These are phyloP conservation scores for Myocastor coypus DNA, from an alignment of 2,113 vertebrate genomes.

Conservation along the genomic window DNA sequence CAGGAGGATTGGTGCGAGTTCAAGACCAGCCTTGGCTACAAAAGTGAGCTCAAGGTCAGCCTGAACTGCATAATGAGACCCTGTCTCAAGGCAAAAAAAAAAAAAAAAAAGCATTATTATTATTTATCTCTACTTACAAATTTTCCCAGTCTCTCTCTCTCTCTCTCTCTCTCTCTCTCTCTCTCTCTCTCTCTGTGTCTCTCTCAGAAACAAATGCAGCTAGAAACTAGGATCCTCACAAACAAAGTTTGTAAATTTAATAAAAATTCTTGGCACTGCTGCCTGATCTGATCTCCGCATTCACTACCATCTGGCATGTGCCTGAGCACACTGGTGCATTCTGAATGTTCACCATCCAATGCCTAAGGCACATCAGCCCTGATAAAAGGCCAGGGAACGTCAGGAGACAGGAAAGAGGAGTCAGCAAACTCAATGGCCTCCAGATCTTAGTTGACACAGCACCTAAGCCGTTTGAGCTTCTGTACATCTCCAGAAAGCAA, in stretches of 20 bases:
- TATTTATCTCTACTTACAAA: slow-evolving; percentile 30
- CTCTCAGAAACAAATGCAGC: slow-evolving; percentile 31
- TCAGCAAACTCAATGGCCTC: neutral
- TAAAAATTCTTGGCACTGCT: slow-evolving; percentile 8
- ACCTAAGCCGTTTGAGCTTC: neutral
- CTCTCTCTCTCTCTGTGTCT: neutral
- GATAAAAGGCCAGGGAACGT: neutral
- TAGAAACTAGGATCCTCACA: slow-evolving; percentile 29
- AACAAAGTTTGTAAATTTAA: slow-evolving; percentile 42
- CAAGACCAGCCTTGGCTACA: too few species aligned
- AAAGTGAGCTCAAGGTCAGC: too few species aligned
- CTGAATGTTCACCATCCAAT: neutral
- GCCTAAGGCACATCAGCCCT: neutral
- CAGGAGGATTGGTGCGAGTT: too few species aligned
- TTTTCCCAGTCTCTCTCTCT: neutral
- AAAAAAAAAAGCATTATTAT: too few species aligned
- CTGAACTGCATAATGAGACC: too few species aligned
- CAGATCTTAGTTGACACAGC: neutral
- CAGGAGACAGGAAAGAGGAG: neutral
- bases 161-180: too few species aligned
- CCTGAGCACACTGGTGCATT: neutral
- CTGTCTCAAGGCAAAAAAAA: too few species aligned
- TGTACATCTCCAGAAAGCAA: slow-evolving; percentile 6
- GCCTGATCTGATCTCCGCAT: slow-evolving; percentile 9
- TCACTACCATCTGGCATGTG: neutral